Percentiles rank a stretch among this genome's conserved stretches.
Evolutionary conservation across 1,140 invertebrate genomes (phyloP).

Genomic region (Babylonia areolata): DNA sequence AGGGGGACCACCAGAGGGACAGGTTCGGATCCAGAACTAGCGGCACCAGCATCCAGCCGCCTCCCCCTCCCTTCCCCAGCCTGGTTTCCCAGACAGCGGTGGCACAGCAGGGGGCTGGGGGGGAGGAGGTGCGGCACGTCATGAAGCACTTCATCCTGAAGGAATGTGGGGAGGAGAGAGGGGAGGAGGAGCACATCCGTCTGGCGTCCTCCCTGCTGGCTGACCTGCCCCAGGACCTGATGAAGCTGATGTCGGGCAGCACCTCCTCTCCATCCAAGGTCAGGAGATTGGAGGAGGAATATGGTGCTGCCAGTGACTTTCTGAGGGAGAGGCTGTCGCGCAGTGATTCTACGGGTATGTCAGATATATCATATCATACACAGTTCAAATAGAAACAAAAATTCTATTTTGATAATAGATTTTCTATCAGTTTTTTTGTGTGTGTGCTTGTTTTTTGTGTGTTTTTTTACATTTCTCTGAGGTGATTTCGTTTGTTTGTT

Average conservation of each 20-base stretch:
- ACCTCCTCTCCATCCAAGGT: neutral
- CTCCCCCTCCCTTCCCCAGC: too few relatives aligned
- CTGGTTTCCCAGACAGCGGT: too few relatives aligned
- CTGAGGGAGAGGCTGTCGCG: slow-evolving; percentile 17
- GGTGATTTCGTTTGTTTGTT: too few relatives aligned
- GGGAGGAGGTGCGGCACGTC: slow-evolving; percentile 18
- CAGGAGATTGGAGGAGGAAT: neutral
- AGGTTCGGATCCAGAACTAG: neutral
- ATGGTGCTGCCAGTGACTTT: neutral
- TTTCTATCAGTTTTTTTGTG: too few relatives aligned
- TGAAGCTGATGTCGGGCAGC: neutral
- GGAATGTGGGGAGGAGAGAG: neutral
- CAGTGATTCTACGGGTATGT: slow-evolving; percentile 26
- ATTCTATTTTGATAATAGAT: too few relatives aligned
- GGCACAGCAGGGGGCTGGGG: neutral
- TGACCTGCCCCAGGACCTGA: neutral
- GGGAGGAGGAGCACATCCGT: neutral
- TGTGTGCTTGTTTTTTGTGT: too few relatives aligned
- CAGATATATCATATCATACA: too few relatives aligned
- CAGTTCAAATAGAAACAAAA: too few relatives aligned
- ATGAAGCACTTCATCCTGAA: slow-evolving; percentile 41
- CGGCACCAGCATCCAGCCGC: neutral
- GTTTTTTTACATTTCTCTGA: too few relatives aligned
- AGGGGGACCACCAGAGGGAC: neutral
- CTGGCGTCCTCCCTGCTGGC: slow-evolving; percentile 7